These are phyloP conservation scores for Microcebus tavaratra DNA, from an alignment of 2,113 vertebrate species.

Conservation along the genomic window DNA sequence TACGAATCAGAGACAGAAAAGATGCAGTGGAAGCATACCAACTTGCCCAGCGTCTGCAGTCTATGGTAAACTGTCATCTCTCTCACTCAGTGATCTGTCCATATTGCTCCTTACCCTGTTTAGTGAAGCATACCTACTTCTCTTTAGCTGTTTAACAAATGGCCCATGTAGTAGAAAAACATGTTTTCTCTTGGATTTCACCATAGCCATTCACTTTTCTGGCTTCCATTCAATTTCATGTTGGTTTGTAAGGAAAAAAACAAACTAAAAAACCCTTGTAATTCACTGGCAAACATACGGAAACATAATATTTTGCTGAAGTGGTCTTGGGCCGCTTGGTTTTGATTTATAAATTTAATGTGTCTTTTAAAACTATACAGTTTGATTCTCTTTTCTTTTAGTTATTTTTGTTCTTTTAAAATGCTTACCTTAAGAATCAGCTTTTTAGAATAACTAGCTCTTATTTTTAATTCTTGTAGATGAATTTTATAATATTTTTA, in stretches of 20 bases:
- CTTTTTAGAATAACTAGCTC: not conserved
- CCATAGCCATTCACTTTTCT: not conserved
- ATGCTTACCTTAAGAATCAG: not conserved
- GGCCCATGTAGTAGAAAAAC: not conserved
- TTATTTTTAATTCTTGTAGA: slow-evolving; percentile 36
- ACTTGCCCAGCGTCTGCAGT: slow-evolving; percentile 95
- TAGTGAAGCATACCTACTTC: not conserved
- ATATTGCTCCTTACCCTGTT: not conserved
- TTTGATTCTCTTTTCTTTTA: not conserved
- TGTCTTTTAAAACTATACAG: not conserved
- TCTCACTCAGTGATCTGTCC: not conserved
- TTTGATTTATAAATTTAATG: not conserved
- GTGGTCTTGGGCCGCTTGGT: not conserved
- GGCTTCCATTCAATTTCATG: not conserved
- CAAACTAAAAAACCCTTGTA: not conserved
- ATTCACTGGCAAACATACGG: not conserved
- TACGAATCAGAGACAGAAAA: slow-evolving; percentile 88
- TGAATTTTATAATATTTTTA: not conserved
- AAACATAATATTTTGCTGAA: not conserved
- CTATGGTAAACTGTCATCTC: slow-evolving; percentile 87
- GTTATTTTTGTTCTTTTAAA: slow-evolving; percentile 11
- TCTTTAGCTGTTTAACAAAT: not conserved
- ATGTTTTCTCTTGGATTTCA: not conserved
- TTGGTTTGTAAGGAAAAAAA: slow-evolving; percentile 13
- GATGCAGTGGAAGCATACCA: slow-evolving; percentile 92